phyloP scores from a whole-genome alignment of 2,888 invertebrate species.

The Arenicola marina region DNA sequence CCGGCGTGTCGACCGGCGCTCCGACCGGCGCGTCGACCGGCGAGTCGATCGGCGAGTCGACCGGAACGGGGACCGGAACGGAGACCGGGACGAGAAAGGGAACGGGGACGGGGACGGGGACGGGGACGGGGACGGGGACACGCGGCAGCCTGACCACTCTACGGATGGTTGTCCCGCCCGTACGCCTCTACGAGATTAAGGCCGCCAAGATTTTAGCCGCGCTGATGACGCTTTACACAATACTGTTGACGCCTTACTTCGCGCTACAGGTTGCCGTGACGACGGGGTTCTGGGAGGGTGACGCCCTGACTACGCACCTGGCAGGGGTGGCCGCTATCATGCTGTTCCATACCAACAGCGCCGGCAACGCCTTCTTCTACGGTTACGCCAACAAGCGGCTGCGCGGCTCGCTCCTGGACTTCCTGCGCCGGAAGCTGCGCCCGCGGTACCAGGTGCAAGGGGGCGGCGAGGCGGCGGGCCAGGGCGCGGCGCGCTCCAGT shows the following conservation, averaged over 20 bases:
- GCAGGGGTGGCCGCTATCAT: conserved; percentile 5
- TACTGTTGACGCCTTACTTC: conserved; percentile 9
- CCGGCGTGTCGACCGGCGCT: background rate
- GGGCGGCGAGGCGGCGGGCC: background rate
- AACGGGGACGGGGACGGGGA: too few relatives aligned
- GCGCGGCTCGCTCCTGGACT: conserved; percentile 6
- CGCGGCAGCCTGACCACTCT: too few relatives aligned
- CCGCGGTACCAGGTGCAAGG: background rate
- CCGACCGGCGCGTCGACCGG: too few relatives aligned
- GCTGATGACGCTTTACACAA: too few relatives aligned
- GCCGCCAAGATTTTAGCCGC: too few relatives aligned
- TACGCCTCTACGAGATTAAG: too few relatives aligned
- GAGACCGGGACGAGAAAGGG: too few relatives aligned
- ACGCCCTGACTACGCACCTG: background rate
- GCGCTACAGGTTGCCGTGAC: conserved; percentile 5
- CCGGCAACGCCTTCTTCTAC: conserved; percentile 14
- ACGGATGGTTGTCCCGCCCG: too few relatives aligned
- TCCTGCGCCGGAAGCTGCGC: background rate
- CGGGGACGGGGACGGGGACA: too few relatives aligned
- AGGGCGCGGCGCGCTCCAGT: background rate
- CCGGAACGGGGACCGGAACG: too few relatives aligned
- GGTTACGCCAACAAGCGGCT: conserved; percentile 13
- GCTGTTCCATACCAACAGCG: conserved; percentile 5
- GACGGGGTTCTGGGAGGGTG: conserved; percentile 4
- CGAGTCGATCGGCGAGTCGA: too few relatives aligned